phyloP scores from a whole-genome alignment of 2,888 invertebrate species.

The Netelia fuscicornis region DNA sequence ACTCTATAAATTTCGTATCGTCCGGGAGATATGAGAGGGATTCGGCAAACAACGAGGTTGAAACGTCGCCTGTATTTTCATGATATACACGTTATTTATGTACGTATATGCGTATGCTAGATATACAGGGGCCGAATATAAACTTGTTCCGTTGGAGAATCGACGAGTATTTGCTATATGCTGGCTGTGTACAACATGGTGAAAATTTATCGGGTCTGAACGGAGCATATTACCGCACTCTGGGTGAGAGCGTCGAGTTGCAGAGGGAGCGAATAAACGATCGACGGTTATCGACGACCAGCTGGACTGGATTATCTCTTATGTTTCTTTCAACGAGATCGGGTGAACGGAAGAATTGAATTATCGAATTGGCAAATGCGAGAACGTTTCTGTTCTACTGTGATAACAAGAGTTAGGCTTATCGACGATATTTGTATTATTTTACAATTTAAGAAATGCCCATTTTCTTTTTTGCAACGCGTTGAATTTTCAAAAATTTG shows the following conservation, averaged over 20 bases:
- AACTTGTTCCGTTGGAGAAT: slow-evolving; percentile 59
- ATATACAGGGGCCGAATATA: slow-evolving; percentile 52
- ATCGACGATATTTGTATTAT: no score
- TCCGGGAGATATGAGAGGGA: slow-evolving; percentile 47
- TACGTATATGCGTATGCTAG: neutral
- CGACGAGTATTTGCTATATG: slow-evolving; percentile 48
- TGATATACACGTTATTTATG: slow-evolving; percentile 12
- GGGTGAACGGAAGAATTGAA: slow-evolving; percentile 31
- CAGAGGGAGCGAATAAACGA: slow-evolving; percentile 56
- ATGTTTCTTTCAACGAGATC: slow-evolving; percentile 60
- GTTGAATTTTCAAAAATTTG: no score
- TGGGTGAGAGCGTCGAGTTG: slow-evolving; percentile 3
- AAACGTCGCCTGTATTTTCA: slow-evolving; percentile 38
- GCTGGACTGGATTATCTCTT: slow-evolving; percentile 66
- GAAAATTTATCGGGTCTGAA: slow-evolving; percentile 62
- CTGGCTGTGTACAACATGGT: slow-evolving; percentile 30
- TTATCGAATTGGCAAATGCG: slow-evolving; percentile 43
- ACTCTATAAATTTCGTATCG: slow-evolving; percentile 47
- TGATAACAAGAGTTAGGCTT: slow-evolving; percentile 7
- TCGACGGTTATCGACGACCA: slow-evolving; percentile 64
- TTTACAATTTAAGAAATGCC: no score
- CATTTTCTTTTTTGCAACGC: no score
- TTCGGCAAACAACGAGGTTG: slow-evolving; percentile 48
- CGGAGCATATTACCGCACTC: slow-evolving; percentile 55
- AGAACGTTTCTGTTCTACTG: slow-evolving; percentile 34